Conservation (phyloP, 2,113 vertebrate genomes). For the Rhinichthys klamathensis region DNA sequence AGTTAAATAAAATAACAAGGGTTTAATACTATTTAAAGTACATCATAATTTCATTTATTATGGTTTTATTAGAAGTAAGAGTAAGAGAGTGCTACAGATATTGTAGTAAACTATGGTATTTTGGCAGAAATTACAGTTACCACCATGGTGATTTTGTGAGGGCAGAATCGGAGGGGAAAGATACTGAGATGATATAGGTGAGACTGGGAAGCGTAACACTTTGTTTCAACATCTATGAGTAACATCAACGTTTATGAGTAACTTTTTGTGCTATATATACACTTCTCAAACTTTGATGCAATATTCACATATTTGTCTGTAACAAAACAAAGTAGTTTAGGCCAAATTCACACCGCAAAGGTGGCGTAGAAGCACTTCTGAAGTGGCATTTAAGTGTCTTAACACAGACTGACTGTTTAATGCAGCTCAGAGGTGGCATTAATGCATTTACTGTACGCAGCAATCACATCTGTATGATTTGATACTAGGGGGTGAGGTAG, state of each 20-base stretch:
- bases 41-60: neutral
- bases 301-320: neutral
- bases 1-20: no score
- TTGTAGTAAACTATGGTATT: neutral
- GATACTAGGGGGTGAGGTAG: no score
- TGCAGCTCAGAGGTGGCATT: no score
- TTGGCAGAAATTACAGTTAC: slow-evolving; percentile 4
- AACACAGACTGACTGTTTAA: no score
- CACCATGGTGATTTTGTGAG: slow-evolving; percentile 26
- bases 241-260: neutral
- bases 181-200: neutral
- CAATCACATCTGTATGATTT: no score
- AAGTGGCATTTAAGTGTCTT: no score
- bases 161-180: neutral
- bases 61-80: neutral
- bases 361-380: no score
- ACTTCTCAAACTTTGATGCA: neutral
- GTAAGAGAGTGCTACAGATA: neutral
- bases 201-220: neutral
- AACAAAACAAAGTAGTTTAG: neutral
- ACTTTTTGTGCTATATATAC: neutral
- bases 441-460: no score
- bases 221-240: neutral
- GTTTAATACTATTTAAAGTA: neutral
- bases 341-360: no score